Evolutionary conservation across 2,888 invertebrate species (phyloP).

Genomic region (Tinea pellionella): DNA sequence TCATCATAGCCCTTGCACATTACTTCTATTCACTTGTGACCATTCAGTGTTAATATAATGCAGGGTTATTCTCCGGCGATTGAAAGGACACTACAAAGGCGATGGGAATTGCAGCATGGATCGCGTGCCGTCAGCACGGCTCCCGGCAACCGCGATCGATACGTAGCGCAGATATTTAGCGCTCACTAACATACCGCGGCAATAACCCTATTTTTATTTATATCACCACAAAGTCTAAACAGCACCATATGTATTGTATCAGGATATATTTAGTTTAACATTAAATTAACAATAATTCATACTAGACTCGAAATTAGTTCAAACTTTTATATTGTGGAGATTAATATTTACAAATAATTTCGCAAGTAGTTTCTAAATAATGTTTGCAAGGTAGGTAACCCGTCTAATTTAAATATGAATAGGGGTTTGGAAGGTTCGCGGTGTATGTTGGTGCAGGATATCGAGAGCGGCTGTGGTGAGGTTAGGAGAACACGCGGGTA

Average conservation of each 20-base stretch:
- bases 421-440: neutral
- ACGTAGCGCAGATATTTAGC: slow-evolving; percentile 53
- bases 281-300: too few species aligned
- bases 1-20: neutral
- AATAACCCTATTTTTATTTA: slow-evolving; percentile 21
- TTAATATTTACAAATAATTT: neutral
- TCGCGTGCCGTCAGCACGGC: slow-evolving; percentile 44
- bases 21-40: neutral
- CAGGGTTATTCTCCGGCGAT: neutral
- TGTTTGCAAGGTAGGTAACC: neutral
- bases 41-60: neutral
- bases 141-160: slow-evolving; percentile 46
- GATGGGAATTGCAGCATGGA: slow-evolving; percentile 4
- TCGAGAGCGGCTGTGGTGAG: neutral
- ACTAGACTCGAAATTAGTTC: neutral
- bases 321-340: too few species aligned
- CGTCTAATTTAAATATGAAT: neutral
- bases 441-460: neutral
- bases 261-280: neutral
- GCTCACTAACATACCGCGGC: slow-evolving; percentile 37
- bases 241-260: neutral
- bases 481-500: neutral
- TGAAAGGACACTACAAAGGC: slow-evolving; percentile 1
- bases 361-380: neutral
- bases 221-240: neutral